Base-by-base conservation (phyloP, 2,888 invertebrate species). In the Deladenus siricidicola region DNA sequence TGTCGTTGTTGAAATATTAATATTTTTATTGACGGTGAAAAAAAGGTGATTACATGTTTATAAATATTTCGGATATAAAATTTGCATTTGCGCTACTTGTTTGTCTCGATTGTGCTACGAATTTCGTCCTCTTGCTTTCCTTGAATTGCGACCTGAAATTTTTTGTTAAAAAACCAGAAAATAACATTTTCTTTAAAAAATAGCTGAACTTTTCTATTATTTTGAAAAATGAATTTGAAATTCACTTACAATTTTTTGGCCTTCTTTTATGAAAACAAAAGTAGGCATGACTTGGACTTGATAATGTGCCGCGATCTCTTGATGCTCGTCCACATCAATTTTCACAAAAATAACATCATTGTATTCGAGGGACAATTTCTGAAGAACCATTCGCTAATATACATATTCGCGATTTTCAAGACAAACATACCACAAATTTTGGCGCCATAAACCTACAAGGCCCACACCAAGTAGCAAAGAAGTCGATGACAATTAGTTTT, bases 401-500 rank as follows among this genome's bases (percentile, higher is more conserved):
- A 34, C 14, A 14, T 34, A 28, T n/a, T 43, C 39, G n/a, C n/a
- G n/a, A n/a, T 54, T 23, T 19, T 24, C n/a, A 56, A 34, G 17
- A 30, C n/a, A 56, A 2, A 34, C 63, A 58, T 48, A 70, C 70
- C 39, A 58, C 50, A 42, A 70, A 65, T 59, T 70, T 83, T 8
- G 96, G 96, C 4, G 90, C 89, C 76, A 98, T 92, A 77, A 88
- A 85, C 78, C 88, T 88, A 78, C 96, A 96, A 2, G 96, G 96
- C 1, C 90, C 91, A 82, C 94, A 96, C 78, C 78, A 78, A 6
- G 69, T 70, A 3, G 78, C 78, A 21, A 68, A 75, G 63, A 78
- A 78, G 59, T 79, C 75, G 23, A 78, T 69, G 6, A 78, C 62
- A n/a, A 76, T 69, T 23, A 75, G 67, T 29, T 66, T 72, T 17